Base-by-base conservation (phyloP, 2,113 vertebrate species). In the Plestiodon gilberti region DNA sequence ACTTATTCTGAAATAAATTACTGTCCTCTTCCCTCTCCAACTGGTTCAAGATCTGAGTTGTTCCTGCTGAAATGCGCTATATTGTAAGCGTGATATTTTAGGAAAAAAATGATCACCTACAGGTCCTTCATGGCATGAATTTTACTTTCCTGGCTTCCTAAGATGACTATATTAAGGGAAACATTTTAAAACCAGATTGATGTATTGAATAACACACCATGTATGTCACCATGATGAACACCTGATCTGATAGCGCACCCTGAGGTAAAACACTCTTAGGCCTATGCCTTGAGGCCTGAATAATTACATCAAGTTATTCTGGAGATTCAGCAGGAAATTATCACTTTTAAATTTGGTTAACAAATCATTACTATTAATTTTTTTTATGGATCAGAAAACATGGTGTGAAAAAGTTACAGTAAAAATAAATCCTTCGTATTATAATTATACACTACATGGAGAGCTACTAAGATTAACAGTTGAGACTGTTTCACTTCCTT, bases 281-380 rank as follows among this genome's bases (percentile, higher is more conserved):
- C 6, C 38, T 79, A 22, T 59, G 59, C 61, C 28, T 82, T 38
- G 33, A 78, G 33, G 13, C 59, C n/a, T 71, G 17, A 73, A 59
- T 78, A 91, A 64, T 4, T 74, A 7, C n/a, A 25, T 0, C 28
- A 83, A 64, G 20, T 84, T 76, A 48, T 87, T n/a, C 25, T 2
- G 69, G 78, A 82, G 33, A 4, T 91, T n/a, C 38, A 30, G 84
- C n/a, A 87, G 0, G 1, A 75, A 57, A 59, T 64, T 7, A 65
- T 30, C 33, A 2, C 81, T 82, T 57, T n/a, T 43, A 81, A 87
- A 87, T 5, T 62, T 17, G 38, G 10, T 78, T 78, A 82, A 79
- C 76, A 86, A 82, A 82, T 87, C 77, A 69, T 82, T 33, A 25
- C 35, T 82, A 78, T 61, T 75, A 65, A 65, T 76, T 17, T 86